These are phyloP conservation scores for Chromis chromis DNA, from an alignment of 2,797 vertebrate genomes.

Conservation along the genomic window DNA sequence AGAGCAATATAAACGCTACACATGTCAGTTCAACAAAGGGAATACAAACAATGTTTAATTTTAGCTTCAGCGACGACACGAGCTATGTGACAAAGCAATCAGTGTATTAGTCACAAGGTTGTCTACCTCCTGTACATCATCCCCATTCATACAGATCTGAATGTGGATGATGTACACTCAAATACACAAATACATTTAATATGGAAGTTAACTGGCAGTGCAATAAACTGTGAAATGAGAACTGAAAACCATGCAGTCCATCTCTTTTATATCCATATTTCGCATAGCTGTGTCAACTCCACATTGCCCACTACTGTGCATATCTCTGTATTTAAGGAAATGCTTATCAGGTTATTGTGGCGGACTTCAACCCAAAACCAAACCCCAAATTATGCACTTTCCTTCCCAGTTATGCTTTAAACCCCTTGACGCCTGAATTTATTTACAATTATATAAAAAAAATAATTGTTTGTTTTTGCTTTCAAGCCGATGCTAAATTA, in stretches of 20 bases:
- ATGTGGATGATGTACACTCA: slow-evolving; percentile 1
- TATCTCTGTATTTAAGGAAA: not conserved
- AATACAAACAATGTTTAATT: slow-evolving; percentile 25
- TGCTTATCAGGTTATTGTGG: not conserved
- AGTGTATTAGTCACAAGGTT: slow-evolving; percentile 18
- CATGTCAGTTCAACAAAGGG: slow-evolving; percentile 5
- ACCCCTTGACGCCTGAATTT: too few relatives aligned
- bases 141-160: too few relatives aligned
- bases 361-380: not conserved
- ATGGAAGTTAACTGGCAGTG: not conserved
- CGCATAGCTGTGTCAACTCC: not conserved
- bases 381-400: not conserved
- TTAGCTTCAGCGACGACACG: slow-evolving; percentile 9
- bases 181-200: slow-evolving; percentile 13
- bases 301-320: not conserved
- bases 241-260: slow-evolving; percentile 1
- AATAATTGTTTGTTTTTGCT: too few relatives aligned
- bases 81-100: slow-evolving; percentile 20
- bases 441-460: too few relatives aligned
- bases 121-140: not conserved
- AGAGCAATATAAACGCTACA: not conserved
- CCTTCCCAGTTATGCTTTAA: not conserved
- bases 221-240: slow-evolving; percentile 1
- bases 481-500: too few relatives aligned
- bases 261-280: not conserved